A percentile compares a stretch with the other conserved stretches of the same genome.
Conservation (phyloP, 2,888 invertebrate species). For the Siphlonurus alternatus region DNA sequence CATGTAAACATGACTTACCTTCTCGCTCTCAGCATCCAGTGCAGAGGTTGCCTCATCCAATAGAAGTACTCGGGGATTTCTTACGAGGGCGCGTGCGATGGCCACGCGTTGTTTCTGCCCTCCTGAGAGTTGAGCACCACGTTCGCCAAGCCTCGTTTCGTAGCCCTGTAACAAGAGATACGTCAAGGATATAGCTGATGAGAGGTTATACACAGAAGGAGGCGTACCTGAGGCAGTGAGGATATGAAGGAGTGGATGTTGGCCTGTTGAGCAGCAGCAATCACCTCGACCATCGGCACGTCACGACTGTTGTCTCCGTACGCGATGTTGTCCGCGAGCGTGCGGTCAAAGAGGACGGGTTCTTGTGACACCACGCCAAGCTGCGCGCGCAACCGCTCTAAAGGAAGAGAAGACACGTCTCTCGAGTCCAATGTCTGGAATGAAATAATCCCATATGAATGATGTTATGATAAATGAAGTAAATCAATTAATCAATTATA, state of each 20-base stretch:
- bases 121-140: slow-evolving; percentile 8
- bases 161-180: slow-evolving; percentile 6
- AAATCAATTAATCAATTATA: too few relatives aligned
- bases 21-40: slow-evolving; percentile 9
- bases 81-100: slow-evolving; percentile 8
- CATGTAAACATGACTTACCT: too few relatives aligned
- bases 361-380: slow-evolving; percentile 39
- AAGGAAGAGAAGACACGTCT: slow-evolving; percentile 9
- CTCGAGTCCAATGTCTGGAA: slow-evolving; percentile 18
- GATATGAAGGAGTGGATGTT: slow-evolving; percentile 37
- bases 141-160: slow-evolving; percentile 6
- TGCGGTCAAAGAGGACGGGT: slow-evolving; percentile 38
- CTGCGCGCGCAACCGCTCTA: slow-evolving; percentile 10
- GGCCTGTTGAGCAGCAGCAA: slow-evolving; percentile 29
- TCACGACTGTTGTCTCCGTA: slow-evolving; percentile 35
- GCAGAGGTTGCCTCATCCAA: slow-evolving; percentile 9
- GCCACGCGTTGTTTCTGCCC: slow-evolving; percentile 9
- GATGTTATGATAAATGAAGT: too few relatives aligned
- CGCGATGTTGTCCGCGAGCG: slow-evolving; percentile 40
- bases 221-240: slow-evolving; percentile 26
- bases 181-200: too few relatives aligned
- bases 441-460: neutral
- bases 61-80: slow-evolving; percentile 6
- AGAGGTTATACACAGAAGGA: neutral
- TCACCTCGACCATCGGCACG: slow-evolving; percentile 33